These are phyloP conservation scores for Amazona finschi DNA, from an alignment of 2,797 vertebrate genomes.

Conservation along the genomic window DNA sequence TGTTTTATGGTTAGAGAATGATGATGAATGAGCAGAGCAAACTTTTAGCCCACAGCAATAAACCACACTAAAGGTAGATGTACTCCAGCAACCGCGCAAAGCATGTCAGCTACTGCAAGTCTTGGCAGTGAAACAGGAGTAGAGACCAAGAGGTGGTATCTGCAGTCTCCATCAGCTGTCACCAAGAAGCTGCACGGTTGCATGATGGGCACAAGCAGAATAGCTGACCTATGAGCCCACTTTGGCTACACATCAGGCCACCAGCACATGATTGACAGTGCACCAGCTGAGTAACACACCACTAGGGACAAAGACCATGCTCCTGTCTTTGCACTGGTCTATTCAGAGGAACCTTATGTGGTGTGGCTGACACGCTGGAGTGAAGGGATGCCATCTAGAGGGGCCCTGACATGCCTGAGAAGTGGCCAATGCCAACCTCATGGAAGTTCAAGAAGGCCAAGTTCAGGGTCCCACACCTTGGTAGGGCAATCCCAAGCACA, in stretches of 20 bases:
- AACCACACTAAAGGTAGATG: background rate
- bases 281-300: rapidly evolving
- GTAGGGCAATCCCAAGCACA: background rate
- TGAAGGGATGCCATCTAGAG: background rate
- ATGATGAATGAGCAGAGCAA: background rate
- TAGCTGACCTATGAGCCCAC: rapidly evolving
- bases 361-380: background rate
- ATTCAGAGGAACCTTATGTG: background rate
- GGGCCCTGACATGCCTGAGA: background rate
- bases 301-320: rapidly evolving
- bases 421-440: background rate
- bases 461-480: background rate
- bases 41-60: background rate
- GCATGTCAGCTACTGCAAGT: background rate
- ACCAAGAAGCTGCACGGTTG: rapidly evolving
- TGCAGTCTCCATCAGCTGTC: rapidly evolving
- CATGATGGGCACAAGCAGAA: rapidly evolving
- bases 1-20: background rate
- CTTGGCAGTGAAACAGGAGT: background rate
- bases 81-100: background rate
- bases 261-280: rapidly evolving
- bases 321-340: background rate
- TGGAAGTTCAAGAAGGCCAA: background rate
- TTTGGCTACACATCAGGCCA: rapidly evolving
- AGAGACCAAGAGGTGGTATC: background rate